These are phyloP conservation scores for Myzus persicae DNA, from an alignment of 1,140 invertebrate species.

Conservation along the genomic window DNA sequence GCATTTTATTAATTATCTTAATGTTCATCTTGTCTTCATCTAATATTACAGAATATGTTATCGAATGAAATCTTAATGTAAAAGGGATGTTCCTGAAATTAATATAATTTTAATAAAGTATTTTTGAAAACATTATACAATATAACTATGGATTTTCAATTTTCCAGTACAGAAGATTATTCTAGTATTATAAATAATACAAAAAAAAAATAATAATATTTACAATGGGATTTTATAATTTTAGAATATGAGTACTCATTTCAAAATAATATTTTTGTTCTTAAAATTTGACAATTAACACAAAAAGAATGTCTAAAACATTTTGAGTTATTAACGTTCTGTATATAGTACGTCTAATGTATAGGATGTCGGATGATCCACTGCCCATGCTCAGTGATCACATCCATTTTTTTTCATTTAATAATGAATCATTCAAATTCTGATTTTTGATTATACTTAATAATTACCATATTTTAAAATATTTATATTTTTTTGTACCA, in stretches of 20 bases:
- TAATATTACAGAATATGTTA: neutral
- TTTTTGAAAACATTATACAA: too few relatives aligned
- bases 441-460: neutral
- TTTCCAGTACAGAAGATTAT: neutral
- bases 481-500: too few relatives aligned
- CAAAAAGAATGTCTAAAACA: neutral
- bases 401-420: neutral
- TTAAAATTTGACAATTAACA: neutral
- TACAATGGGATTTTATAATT: too few relatives aligned
- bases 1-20: neutral
- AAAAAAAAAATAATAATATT: too few relatives aligned
- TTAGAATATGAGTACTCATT: too few relatives aligned
- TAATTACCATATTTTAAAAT: neutral
- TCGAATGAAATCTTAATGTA: neutral
- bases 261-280: neutral
- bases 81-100: neutral
- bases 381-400: neutral
- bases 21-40: too few relatives aligned
- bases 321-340: neutral
- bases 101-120: neutral
- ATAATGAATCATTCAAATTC: neutral
- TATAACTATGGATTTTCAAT: neutral
- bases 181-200: neutral
- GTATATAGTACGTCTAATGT: neutral
- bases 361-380: neutral